Evolutionary conservation across 2,113 vertebrate species (phyloP).

Genomic region (Podilymbus podiceps): DNA sequence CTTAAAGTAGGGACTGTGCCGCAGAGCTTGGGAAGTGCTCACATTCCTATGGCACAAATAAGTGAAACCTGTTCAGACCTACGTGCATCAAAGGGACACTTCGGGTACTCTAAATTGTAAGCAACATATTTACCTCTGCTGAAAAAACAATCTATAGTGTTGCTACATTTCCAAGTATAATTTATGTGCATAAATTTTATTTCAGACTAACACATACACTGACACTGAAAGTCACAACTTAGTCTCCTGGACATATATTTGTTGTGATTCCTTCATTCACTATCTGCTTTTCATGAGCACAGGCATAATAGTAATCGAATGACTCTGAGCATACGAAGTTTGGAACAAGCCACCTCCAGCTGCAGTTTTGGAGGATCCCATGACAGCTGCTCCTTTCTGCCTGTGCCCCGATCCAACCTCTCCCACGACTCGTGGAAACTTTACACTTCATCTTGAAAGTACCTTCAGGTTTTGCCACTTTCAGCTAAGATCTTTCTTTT

Average conservation of each 20-base stretch:
- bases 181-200: background rate
- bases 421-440: background rate
- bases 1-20: background rate
- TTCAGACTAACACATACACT: background rate
- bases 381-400: background rate
- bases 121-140: background rate
- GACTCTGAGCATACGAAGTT: background rate
- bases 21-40: background rate
- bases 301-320: background rate
- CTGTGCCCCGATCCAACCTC: background rate
- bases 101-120: background rate
- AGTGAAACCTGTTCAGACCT: background rate
- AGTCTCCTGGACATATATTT: background rate
- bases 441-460: background rate
- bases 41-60: background rate
- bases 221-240: background rate
- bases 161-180: background rate
- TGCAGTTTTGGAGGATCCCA: background rate
- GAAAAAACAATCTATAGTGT: background rate
- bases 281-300: background rate
- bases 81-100: background rate
- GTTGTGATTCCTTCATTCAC: background rate
- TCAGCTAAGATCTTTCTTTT: background rate
- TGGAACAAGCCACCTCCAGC: background rate
- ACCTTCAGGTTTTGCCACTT: background rate